A percentile compares a stretch with the other conserved stretches of the same genome.
Conservation (phyloP, 2,888 invertebrate genomes). For the Leucozona laternaria region DNA sequence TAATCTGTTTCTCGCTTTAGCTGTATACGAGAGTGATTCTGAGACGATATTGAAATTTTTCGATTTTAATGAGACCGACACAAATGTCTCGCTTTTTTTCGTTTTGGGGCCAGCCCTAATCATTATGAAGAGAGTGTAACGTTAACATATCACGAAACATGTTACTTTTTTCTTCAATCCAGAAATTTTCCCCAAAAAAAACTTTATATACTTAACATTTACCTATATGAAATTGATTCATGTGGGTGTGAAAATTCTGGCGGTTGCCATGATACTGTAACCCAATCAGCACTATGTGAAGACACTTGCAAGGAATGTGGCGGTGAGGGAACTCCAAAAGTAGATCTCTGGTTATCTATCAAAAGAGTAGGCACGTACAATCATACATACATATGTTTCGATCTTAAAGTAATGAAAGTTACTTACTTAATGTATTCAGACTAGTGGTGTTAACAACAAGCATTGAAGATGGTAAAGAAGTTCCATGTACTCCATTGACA, state of each 20-base stretch:
- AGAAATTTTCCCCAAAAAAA: not conserved
- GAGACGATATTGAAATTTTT: too few species aligned
- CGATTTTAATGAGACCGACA: too few species aligned
- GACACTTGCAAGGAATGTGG: constrained; percentile 92
- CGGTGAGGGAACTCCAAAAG: constrained; percentile 89
- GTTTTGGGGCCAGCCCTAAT: too few species aligned
- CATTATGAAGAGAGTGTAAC: too few species aligned
- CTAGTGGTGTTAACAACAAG: constrained; percentile 89
- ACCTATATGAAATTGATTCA: constrained; percentile 91
- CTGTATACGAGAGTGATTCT: too few species aligned
- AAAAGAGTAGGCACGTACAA: not conserved
- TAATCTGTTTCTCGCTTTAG: too few species aligned
- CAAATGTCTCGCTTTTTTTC: too few species aligned
- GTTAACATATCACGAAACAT: too few species aligned
- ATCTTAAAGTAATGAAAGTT: constrained; percentile 14
- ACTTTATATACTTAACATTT: constrained; percentile 78
- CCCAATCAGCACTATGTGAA: constrained; percentile 92
- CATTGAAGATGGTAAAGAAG: constrained; percentile 92
- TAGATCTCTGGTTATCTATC: constrained; percentile 15
- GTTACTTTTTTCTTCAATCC: too few species aligned
- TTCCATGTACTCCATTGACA: constrained; percentile 90
- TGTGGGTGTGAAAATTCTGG: constrained; percentile 92
- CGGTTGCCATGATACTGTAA: constrained; percentile 93
- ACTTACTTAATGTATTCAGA: constrained; percentile 81
- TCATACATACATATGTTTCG: not conserved